Base-by-base conservation (phyloP, 2,797 vertebrate genomes). In the Gorsachius magnificus region DNA sequence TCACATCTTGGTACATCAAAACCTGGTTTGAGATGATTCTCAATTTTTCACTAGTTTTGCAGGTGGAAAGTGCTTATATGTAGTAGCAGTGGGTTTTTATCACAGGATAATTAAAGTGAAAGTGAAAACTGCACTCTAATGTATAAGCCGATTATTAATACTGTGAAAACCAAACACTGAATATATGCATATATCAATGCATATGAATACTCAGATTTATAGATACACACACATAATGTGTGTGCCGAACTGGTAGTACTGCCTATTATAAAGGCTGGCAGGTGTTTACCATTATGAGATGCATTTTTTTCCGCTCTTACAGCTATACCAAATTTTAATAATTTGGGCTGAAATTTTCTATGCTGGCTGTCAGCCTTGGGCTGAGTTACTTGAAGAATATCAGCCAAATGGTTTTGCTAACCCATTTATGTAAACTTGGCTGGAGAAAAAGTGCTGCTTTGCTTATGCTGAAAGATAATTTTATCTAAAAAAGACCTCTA, bases 381-480 rank as follows among this genome's bases (percentile, higher is more conserved):
- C 89, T 58, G 71, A 89, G 26, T 82, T 87, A 75, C 48, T 92
- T 91, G 26, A 92, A 77, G 77, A 95, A 20, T 71, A 88, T 83
- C 57, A 85, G 50, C 69, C 82, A 90, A 96, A 88, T 91, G 22
- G 72, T 58, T 96, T 87, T 93, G 28, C 58, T 93, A 87, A 76
- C 24, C 56, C 56, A 69, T 93, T 96, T 96, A 65, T 51, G 38
- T 83, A 90, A 95, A 91, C 35, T 78, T 88, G 83, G 69, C 85
- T 86, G 51, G 38, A 82, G 63, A 72, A 95, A 92, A 90, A 75
- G 38, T 81, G 16, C 21, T 85, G 11, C 35, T 96, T 81, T 91
- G 35, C 46, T 92, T 90, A 71, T 53, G 61, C 28, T 78, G 38
- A 83, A 93, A 85, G 45, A 64, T 48, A 82, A 87, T 82, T 91